Evolutionary conservation across 1,140 invertebrate genomes (phyloP).

Genomic region (Sweltsa coloradensis): DNA sequence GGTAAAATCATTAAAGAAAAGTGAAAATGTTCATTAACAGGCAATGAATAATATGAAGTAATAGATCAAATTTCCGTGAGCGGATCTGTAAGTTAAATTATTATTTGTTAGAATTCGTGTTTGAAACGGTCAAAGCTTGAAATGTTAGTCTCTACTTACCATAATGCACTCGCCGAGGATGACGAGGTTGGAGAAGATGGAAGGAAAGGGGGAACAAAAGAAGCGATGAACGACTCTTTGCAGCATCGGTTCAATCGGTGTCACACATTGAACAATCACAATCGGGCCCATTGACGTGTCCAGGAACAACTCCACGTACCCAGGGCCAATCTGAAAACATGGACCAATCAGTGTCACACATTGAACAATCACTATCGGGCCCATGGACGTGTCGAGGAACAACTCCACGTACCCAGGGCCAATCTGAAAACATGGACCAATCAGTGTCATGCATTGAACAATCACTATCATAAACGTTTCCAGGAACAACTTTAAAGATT

Average conservation of each 20-base stretch:
- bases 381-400: slow-evolving; percentile 40
- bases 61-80: not conserved
- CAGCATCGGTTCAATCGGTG: slow-evolving; percentile 62
- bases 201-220: slow-evolving; percentile 44
- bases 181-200: slow-evolving; percentile 50
- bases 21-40: too few relatives aligned
- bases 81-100: not conserved
- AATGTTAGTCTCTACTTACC: slow-evolving; percentile 35
- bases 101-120: not conserved
- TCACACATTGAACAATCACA: slow-evolving; percentile 63
- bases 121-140: not conserved
- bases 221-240: slow-evolving; percentile 69
- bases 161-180: slow-evolving; percentile 60
- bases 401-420: slow-evolving; percentile 71
- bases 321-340: slow-evolving; percentile 64
- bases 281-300: slow-evolving; percentile 44
- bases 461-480: too few relatives aligned
- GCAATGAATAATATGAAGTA: too few relatives aligned
- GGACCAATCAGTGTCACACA: slow-evolving; percentile 70
- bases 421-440: too few relatives aligned
- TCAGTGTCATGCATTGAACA: too few relatives aligned
- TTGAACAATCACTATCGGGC: slow-evolving; percentile 57
- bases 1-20: too few relatives aligned
- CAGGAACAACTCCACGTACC: slow-evolving; percentile 58
- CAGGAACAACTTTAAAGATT: too few relatives aligned